Percentiles rank a stretch among this genome's conserved stretches.
Conservation (phyloP, 2,113 vertebrate genomes). For the Nanorana parkeri region DNA sequence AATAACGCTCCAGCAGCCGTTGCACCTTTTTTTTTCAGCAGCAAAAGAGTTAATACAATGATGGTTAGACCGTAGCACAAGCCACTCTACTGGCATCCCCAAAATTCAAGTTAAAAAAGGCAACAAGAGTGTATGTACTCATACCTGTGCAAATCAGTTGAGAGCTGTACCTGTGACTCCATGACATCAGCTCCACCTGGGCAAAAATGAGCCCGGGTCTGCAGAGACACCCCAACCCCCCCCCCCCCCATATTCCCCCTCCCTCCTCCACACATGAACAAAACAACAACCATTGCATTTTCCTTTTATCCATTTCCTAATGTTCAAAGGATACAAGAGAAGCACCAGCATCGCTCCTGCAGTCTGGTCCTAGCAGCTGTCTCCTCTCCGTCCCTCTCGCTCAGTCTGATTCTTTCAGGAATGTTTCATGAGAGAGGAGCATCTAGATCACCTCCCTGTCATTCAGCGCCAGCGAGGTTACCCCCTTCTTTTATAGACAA, state of each 20-base stretch:
- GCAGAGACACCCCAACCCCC: too few species aligned
- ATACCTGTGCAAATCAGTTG: neutral
- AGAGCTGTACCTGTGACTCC: neutral
- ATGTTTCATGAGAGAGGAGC: slow-evolving; percentile 52
- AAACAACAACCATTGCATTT: neutral
- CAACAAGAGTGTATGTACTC: neutral
- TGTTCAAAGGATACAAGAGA: slow-evolving; percentile 38
- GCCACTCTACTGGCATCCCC: neutral
- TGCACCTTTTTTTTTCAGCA: neutral
- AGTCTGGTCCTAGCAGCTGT: slow-evolving; percentile 42
- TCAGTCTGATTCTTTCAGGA: slow-evolving; percentile 44
- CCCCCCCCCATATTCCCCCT: too few species aligned
- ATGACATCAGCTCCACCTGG: slow-evolving; percentile 33
- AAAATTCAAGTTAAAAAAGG: neutral
- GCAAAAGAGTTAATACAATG: slow-evolving; percentile 14
- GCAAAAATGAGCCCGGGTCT: neutral
- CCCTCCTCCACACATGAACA: neutral
- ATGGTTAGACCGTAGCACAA: neutral
- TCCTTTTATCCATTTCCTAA: slow-evolving; percentile 15
- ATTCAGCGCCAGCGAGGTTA: slow-evolving; percentile 34
- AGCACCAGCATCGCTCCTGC: slow-evolving; percentile 32
- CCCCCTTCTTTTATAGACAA: slow-evolving; percentile 38
- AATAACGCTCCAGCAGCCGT: neutral
- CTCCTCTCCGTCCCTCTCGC: slow-evolving; percentile 27
- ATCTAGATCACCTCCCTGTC: slow-evolving; percentile 48